Evolutionary conservation across 2,113 vertebrate species (phyloP).

Genomic region (Cyanoliseus patagonus): DNA sequence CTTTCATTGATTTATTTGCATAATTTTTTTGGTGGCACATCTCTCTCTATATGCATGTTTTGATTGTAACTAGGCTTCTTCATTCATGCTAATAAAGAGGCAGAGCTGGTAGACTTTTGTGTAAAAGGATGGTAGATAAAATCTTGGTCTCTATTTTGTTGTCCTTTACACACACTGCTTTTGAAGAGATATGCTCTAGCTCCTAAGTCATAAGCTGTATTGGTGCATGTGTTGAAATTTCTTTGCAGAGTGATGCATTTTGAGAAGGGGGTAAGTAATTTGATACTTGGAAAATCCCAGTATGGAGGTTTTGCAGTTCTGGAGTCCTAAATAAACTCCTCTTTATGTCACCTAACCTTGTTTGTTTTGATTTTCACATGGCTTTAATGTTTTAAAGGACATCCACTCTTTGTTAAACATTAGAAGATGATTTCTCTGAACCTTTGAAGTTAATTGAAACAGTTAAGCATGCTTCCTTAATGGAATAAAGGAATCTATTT

Average conservation of each 20-base stretch:
- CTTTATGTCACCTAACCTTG: not conserved
- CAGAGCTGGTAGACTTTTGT: not conserved
- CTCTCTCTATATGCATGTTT: not conserved
- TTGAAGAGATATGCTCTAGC: not conserved
- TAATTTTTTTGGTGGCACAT: not conserved
- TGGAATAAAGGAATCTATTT: not conserved
- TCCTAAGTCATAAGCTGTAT: not conserved
- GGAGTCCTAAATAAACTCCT: not conserved
- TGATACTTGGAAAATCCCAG: not conserved
- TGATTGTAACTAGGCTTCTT: not conserved
- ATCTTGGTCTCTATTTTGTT: not conserved
- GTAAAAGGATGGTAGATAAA: slow-evolving; percentile 1
- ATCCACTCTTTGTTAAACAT: not conserved
- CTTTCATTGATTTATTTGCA: not conserved
- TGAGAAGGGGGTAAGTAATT: not conserved
- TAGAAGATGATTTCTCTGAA: not conserved
- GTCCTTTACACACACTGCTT: not conserved
- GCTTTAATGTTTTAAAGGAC: not conserved
- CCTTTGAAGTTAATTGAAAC: slow-evolving; percentile 25
- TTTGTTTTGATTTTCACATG: not conserved
- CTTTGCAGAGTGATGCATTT: not conserved
- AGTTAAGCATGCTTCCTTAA: not conserved
- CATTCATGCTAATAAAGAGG: not conserved
- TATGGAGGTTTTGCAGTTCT: not conserved
- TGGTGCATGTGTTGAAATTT: not conserved